Base-by-base conservation (phyloP, 2,888 invertebrate genomes). In the Dasypogon diadema region DNA sequence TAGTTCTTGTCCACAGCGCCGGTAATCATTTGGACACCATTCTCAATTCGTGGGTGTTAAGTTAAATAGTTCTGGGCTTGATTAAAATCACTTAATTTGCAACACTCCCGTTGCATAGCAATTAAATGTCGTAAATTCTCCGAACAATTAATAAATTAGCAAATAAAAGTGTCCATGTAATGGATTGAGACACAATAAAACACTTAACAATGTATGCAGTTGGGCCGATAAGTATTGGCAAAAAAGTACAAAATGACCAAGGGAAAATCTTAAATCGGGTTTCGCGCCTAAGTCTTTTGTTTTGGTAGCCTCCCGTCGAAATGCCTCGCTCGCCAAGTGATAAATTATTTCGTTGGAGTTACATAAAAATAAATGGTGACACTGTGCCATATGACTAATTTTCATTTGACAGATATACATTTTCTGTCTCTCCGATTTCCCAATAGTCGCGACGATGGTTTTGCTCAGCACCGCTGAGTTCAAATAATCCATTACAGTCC, bases 91-190 rank as follows among this genome's bases (percentile, higher is more conserved):
- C 70, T 70, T 70, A 70, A 70, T 70, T 70, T 70, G 70, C 70
- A 70, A 21, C 70, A 70, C 70, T 54, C 70, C 70, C 37, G 24
- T 70, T 16, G 34, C 18, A n/a, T 2, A 16, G 30, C 70, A 70
- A 54, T 70, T 70, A 74, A 60, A 48, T 42, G 58, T 46, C 58
- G 74, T 74, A 74, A 74, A 74, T 74, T 74, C 74, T 26, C n/a
- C 8, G 8, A 74, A 60, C 74, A 74, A 74, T 74, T 74, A 74
- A 74, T 74, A 74, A 74, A 74, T 74, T 74, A 74, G 58, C 74
- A 60, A 74, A 26, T 48, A 60, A 30, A 60, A 16, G 58, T 42
- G 58, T 58, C 46, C 30, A 26, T 2, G 16, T 6, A 18, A 63
- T 37, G 21, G 30, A 8, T 30, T 24, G 54, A 21, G 34, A 70